phyloP scores from a whole-genome alignment of 2,888 invertebrate genomes.

The Caenorhabditis panamensis region DNA sequence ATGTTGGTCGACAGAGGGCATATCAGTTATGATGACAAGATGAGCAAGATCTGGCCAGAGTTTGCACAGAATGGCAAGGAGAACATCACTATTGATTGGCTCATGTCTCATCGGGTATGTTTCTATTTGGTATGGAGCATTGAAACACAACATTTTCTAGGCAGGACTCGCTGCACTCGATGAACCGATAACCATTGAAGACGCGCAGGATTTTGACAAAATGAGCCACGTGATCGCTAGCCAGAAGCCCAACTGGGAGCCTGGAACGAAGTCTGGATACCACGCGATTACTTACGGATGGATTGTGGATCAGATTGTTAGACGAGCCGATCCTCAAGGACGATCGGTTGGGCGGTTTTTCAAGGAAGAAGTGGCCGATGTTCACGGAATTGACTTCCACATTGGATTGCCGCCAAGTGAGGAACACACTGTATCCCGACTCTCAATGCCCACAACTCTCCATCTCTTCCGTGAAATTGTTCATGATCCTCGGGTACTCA shows the following conservation, averaged over 20 bases:
- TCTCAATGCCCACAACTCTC: slow-evolving; percentile 72
- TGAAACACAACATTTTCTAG: slow-evolving; percentile 33
- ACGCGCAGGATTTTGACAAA: slow-evolving; percentile 80
- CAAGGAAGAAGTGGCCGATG: slow-evolving; percentile 78
- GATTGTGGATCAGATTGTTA: slow-evolving; percentile 82
- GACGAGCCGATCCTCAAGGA: slow-evolving; percentile 81
- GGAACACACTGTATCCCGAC: slow-evolving; percentile 79
- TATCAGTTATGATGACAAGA: slow-evolving; percentile 81
- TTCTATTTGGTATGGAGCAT: no score
- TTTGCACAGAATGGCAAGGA: slow-evolving; percentile 83
- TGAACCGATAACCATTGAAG: slow-evolving; percentile 79
- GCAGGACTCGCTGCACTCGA: slow-evolving; percentile 82
- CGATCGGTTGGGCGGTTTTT: slow-evolving; percentile 81
- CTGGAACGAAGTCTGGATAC: slow-evolving; percentile 79
- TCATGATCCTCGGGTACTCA: slow-evolving; percentile 76
- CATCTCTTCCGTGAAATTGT: slow-evolving; percentile 77
- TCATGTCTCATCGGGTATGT: slow-evolving; percentile 75
- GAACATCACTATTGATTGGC: slow-evolving; percentile 81
- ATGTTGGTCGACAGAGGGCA: slow-evolving; percentile 82
- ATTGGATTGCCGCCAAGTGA: slow-evolving; percentile 80
- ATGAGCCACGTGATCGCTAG: slow-evolving; percentile 81
- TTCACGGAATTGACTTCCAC: slow-evolving; percentile 81
- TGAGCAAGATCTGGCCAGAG: slow-evolving; percentile 82
- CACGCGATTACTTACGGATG: slow-evolving; percentile 82
- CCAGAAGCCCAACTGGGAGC: slow-evolving; percentile 80